Conservation (phyloP, 2,888 invertebrate genomes). For the Oligia strigilis region DNA sequence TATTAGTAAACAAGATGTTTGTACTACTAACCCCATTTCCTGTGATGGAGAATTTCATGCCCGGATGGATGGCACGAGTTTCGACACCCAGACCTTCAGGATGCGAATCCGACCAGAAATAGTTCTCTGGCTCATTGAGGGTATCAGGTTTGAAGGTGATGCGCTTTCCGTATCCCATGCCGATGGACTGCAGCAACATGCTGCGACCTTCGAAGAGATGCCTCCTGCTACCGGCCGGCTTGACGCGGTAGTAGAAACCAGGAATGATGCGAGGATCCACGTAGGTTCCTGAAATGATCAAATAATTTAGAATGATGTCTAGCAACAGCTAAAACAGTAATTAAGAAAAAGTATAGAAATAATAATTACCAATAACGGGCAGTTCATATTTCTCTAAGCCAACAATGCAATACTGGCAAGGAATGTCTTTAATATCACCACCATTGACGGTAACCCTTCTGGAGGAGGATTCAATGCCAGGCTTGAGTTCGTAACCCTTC, state of each 20-base stretch:
- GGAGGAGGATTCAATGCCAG: slow-evolving; percentile 92
- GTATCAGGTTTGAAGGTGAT: slow-evolving; percentile 93
- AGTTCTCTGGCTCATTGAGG: slow-evolving; percentile 91
- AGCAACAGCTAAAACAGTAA: neutral
- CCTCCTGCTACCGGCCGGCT: slow-evolving; percentile 92
- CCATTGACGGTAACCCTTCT: slow-evolving; percentile 92
- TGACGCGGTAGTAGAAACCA: slow-evolving; percentile 93
- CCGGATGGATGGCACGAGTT: slow-evolving; percentile 92
- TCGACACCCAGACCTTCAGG: slow-evolving; percentile 93
- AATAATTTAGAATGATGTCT: slow-evolving; percentile 1
- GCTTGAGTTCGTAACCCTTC: slow-evolving; percentile 91
- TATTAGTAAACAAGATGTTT: neutral
- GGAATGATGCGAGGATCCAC: slow-evolving; percentile 93
- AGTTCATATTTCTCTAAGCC: slow-evolving; percentile 92
- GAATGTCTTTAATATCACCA: slow-evolving; percentile 91
- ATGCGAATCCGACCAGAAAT: slow-evolving; percentile 95
- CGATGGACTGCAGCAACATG: slow-evolving; percentile 91
- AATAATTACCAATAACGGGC: slow-evolving; percentile 92
- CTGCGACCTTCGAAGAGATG: slow-evolving; percentile 92
- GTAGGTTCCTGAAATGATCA: slow-evolving; percentile 91
- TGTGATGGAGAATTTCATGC: slow-evolving; percentile 92
- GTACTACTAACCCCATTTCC: slow-evolving; percentile 90
- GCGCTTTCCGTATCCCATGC: slow-evolving; percentile 94
- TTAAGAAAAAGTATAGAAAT: slow-evolving; percentile 8
- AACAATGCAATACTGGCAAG: slow-evolving; percentile 92